Evolutionary conservation across 30 jellyfish, hydroid and myxozoan species (phyloP).

Genomic region (Cassiopea xamachana): DNA sequence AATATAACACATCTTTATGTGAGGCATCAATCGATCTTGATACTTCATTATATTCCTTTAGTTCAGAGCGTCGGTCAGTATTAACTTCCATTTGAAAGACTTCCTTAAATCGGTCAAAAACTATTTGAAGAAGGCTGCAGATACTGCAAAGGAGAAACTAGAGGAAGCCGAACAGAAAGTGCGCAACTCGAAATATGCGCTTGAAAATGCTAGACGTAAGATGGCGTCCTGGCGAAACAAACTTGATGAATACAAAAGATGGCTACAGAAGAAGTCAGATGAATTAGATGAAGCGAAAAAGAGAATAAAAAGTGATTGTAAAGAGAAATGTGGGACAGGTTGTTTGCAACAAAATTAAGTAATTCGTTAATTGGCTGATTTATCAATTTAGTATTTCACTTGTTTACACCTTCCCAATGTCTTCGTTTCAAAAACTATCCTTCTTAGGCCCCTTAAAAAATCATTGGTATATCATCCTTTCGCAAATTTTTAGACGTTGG

Average conservation of each 20-base stretch:
- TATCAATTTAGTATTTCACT: too few relatives aligned
- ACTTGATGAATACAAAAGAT: constrained; percentile 34
- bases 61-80: constrained; percentile 46
- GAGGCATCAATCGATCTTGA: background rate
- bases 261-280: constrained; percentile 27
- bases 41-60: background rate
- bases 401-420: too few relatives aligned
- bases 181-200: constrained; percentile 31
- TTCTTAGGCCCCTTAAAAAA: too few relatives aligned
- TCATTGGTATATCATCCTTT: too few relatives aligned
- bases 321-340: constrained; percentile 71
- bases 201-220: constrained; percentile 44
- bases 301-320: constrained; percentile 36
- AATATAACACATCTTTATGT: too few relatives aligned
- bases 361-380: too few relatives aligned
- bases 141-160: constrained; percentile 31
- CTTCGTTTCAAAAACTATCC: too few relatives aligned
- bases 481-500: too few relatives aligned
- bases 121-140: constrained; percentile 42
- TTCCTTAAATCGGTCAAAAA: constrained; percentile 30
- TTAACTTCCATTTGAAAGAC: constrained; percentile 39
- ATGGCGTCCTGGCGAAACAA: constrained; percentile 55
- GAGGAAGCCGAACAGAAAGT: constrained; percentile 33
- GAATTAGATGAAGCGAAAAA: constrained; percentile 62
- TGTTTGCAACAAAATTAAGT: background rate